Conservation (phyloP, 2,113 vertebrate genomes). For the Theristicus caerulescens region DNA sequence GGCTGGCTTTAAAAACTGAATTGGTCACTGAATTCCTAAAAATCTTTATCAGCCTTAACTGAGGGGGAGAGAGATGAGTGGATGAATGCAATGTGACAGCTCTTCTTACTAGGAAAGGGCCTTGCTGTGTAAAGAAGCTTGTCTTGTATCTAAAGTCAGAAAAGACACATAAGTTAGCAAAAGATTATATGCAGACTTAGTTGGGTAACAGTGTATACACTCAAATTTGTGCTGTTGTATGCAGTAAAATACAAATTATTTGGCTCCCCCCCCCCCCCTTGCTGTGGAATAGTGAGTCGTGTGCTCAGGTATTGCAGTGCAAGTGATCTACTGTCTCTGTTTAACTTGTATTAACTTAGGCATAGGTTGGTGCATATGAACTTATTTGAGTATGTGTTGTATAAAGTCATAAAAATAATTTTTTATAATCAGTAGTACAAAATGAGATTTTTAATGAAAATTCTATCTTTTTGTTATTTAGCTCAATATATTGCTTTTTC, state of each 20-base stretch:
- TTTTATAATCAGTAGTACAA: neutral
- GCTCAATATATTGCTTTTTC: neutral
- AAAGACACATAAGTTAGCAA: neutral
- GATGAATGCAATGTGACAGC: neutral
- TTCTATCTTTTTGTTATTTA: neutral
- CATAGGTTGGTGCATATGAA: neutral
- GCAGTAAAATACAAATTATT: neutral
- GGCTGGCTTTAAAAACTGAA: neutral
- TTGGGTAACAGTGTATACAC: neutral
- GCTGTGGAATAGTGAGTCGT: neutral
- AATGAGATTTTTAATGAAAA: neutral
- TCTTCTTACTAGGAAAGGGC: neutral
- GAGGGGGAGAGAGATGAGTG: neutral
- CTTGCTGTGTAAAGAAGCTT: neutral
- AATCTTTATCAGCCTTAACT: neutral
- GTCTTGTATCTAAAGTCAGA: neutral
- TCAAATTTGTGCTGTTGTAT: neutral
- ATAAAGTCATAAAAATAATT: neutral
- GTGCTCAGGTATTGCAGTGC: neutral
- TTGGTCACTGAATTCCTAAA: neutral
- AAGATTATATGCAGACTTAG: neutral
- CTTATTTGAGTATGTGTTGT: neutral
- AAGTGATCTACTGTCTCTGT: neutral
- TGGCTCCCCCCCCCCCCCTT: rapidly evolving
- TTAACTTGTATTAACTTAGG: neutral